Evolutionary conservation across 1,140 invertebrate genomes (phyloP).

Genomic region (Acyrthosiphon pisum): DNA sequence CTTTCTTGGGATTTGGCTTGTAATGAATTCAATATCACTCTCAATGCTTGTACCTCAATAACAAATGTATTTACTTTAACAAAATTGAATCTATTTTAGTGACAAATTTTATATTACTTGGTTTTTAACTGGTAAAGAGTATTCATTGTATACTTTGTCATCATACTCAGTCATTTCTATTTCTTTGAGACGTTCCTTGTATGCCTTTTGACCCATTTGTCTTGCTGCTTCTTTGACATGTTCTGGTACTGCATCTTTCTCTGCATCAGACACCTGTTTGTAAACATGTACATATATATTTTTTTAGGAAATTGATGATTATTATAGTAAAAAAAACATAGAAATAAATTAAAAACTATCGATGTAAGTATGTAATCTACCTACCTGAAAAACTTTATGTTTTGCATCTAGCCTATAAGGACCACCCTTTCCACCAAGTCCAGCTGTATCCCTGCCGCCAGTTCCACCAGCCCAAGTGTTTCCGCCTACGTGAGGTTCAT

Average conservation of each 20-base stretch:
- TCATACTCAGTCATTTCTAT: conserved; percentile 96
- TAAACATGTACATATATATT: background rate
- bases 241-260: conserved; percentile 90
- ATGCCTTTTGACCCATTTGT: conserved; percentile 91
- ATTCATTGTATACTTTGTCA: conserved; percentile 84
- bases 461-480: conserved; percentile 96
- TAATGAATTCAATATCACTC: conserved; percentile 72
- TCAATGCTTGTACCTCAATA: conserved; percentile 67
- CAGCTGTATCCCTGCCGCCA: conserved; percentile 91
- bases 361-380: conserved; percentile 66
- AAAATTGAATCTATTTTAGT: conserved; percentile 63
- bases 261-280: conserved; percentile 78
- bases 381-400: conserved; percentile 87
- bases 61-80: conserved; percentile 57
- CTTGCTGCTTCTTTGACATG: conserved; percentile 86
- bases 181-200: conserved; percentile 85
- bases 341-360: background rate
- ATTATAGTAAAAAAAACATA: background rate
- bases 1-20: conserved; percentile 93
- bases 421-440: conserved; percentile 89
- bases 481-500: conserved; percentile 92
- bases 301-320: conserved; percentile 54
- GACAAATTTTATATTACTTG: conserved; percentile 68
- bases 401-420: conserved; percentile 92
- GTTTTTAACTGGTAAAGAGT: conserved; percentile 77